Evolutionary conservation across 2,797 vertebrate genomes (phyloP), one percentile per base, ranked within the genome.

Genomic region (Megaceryle alcyon): DNA sequence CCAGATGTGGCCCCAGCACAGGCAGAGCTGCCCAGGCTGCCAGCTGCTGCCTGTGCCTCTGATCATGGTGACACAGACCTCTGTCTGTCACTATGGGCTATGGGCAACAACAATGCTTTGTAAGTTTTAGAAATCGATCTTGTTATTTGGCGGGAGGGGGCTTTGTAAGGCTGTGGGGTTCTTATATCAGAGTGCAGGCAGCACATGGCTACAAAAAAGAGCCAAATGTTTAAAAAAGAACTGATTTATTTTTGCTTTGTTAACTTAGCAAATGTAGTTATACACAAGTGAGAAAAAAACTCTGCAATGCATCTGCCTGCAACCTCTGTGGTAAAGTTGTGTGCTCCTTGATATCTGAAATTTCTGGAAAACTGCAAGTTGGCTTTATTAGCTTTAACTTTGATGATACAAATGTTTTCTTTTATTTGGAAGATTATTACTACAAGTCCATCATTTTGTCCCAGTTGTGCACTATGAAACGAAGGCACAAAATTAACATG

Each of bases 401-500:
- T 53, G 17, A 57, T 23, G n/a, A 22, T 19, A 33, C 3, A 57
- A 73, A 54, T 10, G 6, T 31, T 94, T 93, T 80, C 25, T 71
- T 89, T 84, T 33, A 82, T 21, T 31, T 90, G 71, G 43, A 80
- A 56, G n/a, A 75, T 21, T 53, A 54, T 77, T 90, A 54, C 25
- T 60, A 17, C 15, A 43, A 73, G n/a, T n/a, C 8, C 37, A 26
- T 44, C 4, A 3, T 20, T 69, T 90, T 91, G 85, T 80, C 68
- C 33, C 73, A 63, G 71, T 16, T n/a, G 23, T 12, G 14, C 44
- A 25, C 39, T 57, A 57, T 4, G 23, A 95, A 65, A 77, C 0
- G 35, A 88, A 61, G 46, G 66, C 41, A 84, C 37, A 54, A 76
- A 87, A 92, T 86, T 80, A 80, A 80, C 75, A 87, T 33, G 46